Conservation (phyloP, 2,113 vertebrate genomes). For the Gila orcuttii region DNA sequence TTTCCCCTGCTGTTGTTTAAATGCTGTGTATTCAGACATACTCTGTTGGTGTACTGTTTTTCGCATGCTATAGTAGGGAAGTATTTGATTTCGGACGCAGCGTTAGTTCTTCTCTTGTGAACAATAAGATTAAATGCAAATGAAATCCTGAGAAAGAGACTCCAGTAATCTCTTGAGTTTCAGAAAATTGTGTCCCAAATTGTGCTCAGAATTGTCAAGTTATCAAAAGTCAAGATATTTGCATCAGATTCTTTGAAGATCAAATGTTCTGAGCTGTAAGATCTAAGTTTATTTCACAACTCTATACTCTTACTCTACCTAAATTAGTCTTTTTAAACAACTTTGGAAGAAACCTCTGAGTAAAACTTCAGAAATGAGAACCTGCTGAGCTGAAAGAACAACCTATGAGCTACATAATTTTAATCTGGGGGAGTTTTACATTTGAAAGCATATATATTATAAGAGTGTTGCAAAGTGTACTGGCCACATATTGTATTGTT, state of each 20-base stretch:
- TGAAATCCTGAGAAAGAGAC: neutral
- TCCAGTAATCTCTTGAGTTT: neutral
- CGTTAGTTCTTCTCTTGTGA: neutral
- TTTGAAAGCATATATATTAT: neutral
- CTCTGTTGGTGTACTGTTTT: too few relatives aligned
- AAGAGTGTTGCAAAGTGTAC: neutral
- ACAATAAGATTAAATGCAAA: neutral
- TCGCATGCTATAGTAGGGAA: too few relatives aligned
- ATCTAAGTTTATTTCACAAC: neutral
- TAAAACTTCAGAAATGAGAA: neutral
- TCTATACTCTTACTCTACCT: neutral
- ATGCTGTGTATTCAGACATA: too few relatives aligned
- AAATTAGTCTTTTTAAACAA: neutral
- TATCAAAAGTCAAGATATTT: neutral
- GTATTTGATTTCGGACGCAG: too few relatives aligned
- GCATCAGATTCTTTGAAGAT: neutral
- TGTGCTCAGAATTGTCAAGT: neutral
- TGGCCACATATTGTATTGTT: neutral
- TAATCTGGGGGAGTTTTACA: neutral
- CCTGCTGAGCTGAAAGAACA: neutral
- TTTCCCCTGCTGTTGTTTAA: too few relatives aligned
- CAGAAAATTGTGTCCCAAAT: neutral
- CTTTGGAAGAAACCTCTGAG: neutral
- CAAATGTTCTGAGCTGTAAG: neutral
- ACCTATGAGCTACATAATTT: neutral